Percentiles rank a stretch among this genome's conserved stretches.
phyloP scores from a whole-genome alignment of 2,113 vertebrate species.

The Psilopogon haemacephalus region DNA sequence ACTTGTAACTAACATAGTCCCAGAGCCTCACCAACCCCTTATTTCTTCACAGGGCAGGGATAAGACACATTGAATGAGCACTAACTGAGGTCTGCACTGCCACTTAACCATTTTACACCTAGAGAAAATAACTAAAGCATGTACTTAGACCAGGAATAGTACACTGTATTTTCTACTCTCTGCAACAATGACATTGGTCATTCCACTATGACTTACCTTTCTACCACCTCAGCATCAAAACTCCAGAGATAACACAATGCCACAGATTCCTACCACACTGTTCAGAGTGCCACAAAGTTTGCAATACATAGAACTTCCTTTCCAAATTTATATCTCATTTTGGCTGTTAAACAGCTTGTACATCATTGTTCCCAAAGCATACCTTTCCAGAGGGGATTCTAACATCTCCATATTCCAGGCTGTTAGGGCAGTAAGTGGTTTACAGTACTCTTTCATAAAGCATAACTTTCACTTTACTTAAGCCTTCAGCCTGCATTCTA shows the following conservation, averaged over 20 bases:
- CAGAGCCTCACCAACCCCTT: neutral
- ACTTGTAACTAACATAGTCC: neutral
- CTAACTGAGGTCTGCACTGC: neutral
- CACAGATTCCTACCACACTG: accelerated
- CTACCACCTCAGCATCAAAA: neutral
- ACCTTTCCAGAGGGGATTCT: neutral
- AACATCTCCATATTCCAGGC: neutral
- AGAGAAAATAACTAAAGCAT: neutral
- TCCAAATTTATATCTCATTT: neutral
- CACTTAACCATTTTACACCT: neutral
- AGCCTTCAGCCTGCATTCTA: neutral
- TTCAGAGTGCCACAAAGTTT: neutral
- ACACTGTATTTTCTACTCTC: neutral
- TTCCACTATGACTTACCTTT: neutral
- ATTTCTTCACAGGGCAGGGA: neutral
- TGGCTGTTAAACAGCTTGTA: neutral
- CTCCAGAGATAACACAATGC: neutral
- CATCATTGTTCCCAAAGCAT: neutral
- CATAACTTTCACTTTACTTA: neutral
- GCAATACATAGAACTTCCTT: neutral
- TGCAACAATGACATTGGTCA: neutral
- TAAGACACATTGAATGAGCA: neutral
- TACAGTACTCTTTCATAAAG: neutral
- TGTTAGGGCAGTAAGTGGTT: neutral
- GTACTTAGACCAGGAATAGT: neutral